Evolutionary conservation across 2,888 invertebrate genomes (phyloP).

Genomic region (Choreutis nemorana): DNA sequence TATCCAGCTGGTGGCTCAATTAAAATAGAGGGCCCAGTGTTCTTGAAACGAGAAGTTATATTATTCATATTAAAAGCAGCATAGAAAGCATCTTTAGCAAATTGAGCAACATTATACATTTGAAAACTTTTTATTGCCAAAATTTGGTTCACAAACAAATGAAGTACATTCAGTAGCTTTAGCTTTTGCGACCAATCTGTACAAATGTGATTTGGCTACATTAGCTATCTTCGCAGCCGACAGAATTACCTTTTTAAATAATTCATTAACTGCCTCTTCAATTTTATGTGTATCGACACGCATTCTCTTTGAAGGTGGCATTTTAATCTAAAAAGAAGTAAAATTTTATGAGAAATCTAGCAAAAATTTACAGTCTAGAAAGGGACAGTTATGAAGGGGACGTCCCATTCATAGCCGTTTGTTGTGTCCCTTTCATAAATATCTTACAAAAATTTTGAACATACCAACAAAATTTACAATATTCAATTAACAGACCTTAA

Average conservation of each 20-base stretch:
- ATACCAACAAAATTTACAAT: constrained; percentile 6
- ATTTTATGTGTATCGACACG: constrained; percentile 9
- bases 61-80: constrained; percentile 9
- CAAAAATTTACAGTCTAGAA: too few relatives aligned
- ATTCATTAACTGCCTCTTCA: constrained; percentile 10
- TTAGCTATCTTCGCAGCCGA: constrained; percentile 7
- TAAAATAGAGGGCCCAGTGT: constrained; percentile 5
- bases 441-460: constrained; percentile 8
- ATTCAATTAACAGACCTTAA: neutral
- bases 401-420: constrained; percentile 6
- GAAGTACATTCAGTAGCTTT: neutral
- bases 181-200: constrained; percentile 9
- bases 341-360: constrained; percentile 3
- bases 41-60: constrained; percentile 8
- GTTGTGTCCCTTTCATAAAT: constrained; percentile 9
- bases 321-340: constrained; percentile 5
- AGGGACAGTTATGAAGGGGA: constrained; percentile 5
- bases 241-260: constrained; percentile 6
- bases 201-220: constrained; percentile 9
- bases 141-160: neutral
- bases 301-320: constrained; percentile 9
- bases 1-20: constrained; percentile 6
- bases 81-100: constrained; percentile 9
- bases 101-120: constrained; percentile 11
- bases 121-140: constrained; percentile 3